Evolutionary conservation across 2,888 invertebrate species (phyloP), one percentile per base, ranked within the genome.

Genomic region (Tupiocoris notatus): DNA sequence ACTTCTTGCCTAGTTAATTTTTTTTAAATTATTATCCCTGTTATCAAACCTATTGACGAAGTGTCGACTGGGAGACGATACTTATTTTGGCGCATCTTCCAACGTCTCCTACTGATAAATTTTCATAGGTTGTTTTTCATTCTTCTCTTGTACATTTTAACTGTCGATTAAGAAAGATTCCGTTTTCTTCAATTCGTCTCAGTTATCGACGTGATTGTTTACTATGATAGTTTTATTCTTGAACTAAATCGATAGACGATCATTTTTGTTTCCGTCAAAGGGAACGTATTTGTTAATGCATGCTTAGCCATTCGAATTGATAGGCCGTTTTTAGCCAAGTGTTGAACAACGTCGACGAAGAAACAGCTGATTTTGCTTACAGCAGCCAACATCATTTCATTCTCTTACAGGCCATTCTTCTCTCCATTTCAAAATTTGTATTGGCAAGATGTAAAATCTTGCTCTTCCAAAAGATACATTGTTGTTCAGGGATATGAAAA

Each of bases 51-150:
- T n/a, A n/a, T n/a, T n/a, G n/a, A 54, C 16, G 7, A 54, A 16
- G 54, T 7, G 54, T 54, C 54, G 7, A 54, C 9, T 9, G 54
- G 59, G 6, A n/a, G n/a, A 17, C 16, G 59, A 59, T 6, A 70
- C 22, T 70, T 70, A 70, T 70, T 73, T 73, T 73, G 73, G 73
- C 73, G 73, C 73, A 73, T 63, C 62, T 73, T 63, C 73, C 73
- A 25, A 73, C 25, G 17, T 18, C 18, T 70, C n/a, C n/a, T n/a
- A n/a, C n/a, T 61, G 67, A 57, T 6, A 21, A 17, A 17, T 23
- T 21, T 64, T 54, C 12, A 61, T 7, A 12, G 3, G 12, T 39
- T 39, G 39, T 12, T 39, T 12, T 39, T 12, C 39, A 7, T 39
- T 39, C 39, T 39, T 12, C 39, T 39, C 12, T 39, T 12, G 12